Conservation (phyloP, 1,140 invertebrate species). For the Drosophila rhopaloa region DNA sequence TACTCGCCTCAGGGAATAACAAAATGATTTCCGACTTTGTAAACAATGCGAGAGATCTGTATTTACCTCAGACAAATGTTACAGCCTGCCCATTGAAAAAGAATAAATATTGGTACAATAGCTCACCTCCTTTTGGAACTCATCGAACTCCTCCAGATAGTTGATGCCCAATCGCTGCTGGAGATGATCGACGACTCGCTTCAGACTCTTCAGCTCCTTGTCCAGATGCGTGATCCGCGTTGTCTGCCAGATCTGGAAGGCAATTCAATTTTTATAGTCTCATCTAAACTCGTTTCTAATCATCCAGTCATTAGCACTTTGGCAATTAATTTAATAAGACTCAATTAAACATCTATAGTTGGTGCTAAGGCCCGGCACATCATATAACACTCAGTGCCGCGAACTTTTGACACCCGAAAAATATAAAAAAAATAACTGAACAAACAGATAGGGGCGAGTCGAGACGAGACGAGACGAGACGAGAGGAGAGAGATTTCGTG, state of each 20-base stretch:
- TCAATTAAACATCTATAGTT: conserved; percentile 56
- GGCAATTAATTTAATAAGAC: conserved; percentile 60
- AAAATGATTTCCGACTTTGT: conserved; percentile 17
- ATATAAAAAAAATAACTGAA: conserved; percentile 11
- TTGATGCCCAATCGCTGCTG: conserved; percentile 73
- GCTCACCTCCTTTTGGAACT: conserved; percentile 78
- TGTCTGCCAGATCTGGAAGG: conserved; percentile 74
- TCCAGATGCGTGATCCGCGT: conserved; percentile 64
- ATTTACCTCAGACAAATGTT: conserved; percentile 28
- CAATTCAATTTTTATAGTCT: not conserved
- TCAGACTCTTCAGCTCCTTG: conserved; percentile 56
- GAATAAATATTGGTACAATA: conserved; percentile 10
- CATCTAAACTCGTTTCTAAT: conserved; percentile 4
- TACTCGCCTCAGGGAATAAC: not conserved
- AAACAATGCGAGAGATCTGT: conserved; percentile 22
- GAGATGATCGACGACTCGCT: conserved; percentile 60
- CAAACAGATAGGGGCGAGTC: conserved; percentile 29
- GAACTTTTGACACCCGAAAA: conserved; percentile 32
- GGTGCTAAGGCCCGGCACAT: conserved; percentile 51
- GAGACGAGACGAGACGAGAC: conserved; percentile 7
- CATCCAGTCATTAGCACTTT: conserved; percentile 9
- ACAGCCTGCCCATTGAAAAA: not conserved
- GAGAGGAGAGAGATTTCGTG: conserved; percentile 22
- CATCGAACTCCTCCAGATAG: conserved; percentile 74
- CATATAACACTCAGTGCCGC: conserved; percentile 12